Evolutionary conservation across 2,113 vertebrate species (phyloP), one percentile per base, ranked within the genome.

Genomic region (Saimiri boliviensis): DNA sequence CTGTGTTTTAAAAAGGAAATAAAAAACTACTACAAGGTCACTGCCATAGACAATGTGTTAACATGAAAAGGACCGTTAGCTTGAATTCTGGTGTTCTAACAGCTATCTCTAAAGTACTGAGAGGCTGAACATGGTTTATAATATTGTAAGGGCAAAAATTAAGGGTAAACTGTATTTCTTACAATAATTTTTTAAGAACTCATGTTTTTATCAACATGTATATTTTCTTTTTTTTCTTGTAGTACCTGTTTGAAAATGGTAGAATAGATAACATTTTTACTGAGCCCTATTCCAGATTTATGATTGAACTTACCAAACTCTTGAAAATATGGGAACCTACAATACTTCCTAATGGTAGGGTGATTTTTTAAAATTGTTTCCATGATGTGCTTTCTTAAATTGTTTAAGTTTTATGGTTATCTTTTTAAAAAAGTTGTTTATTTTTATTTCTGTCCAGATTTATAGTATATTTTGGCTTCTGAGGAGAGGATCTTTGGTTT

Each of bases 181-280:
- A 85, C 21, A 81, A 37, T 58, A 91, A 23, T 91, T 21, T 87
- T 93, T 80, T 27, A 13, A 74, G 54, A 83, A 20, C 8, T 81
- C 81, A 8, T 87, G 7, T 94, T 92, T 80, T 13, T 93, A 96
- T 95, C 92, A 95, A 97, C 89, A 84, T 98, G 82, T 87, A 13
- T 95, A 47, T 97, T 37, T 96, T 49, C 94, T 73, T 97, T 77
- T 98, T 97, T 98, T 97, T 98, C 98, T 99, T 97, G 66, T 93
- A 99, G 99, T 99, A 99, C 97, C 99, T 99, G 96, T 99, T 99
- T 99, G 99, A 99, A 97, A 99, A 99, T 96, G 99, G 99, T 96
- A 99, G 99, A 91, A 99, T 99, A 99, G 99, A 99, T 98, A 99
- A 99, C 98, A 99, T 99, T 98, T 99, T 99, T 98, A 99, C 99